Evolutionary conservation across 2,888 invertebrate genomes (phyloP).

Genomic region (Taenaris catops): DNA sequence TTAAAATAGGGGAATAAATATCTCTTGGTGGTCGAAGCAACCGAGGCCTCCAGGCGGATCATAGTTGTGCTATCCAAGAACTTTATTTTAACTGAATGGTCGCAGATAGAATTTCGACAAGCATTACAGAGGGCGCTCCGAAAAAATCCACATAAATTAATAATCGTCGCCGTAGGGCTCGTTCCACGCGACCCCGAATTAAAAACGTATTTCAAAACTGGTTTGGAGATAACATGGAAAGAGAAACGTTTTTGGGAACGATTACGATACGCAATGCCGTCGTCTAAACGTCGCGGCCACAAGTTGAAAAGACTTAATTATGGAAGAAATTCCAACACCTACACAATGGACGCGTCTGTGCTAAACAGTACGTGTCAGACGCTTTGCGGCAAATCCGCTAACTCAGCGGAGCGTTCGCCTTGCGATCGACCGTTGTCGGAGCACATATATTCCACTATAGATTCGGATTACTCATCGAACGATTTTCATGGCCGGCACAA

Average conservation of each 20-base stretch:
- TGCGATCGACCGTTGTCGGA: slow-evolving; percentile 89
- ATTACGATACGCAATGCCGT: slow-evolving; percentile 93
- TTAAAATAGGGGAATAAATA: too few relatives aligned
- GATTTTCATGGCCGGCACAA: slow-evolving; percentile 62
- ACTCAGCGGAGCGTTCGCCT: slow-evolving; percentile 79
- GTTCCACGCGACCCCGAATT: slow-evolving; percentile 93
- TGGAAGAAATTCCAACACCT: slow-evolving; percentile 90
- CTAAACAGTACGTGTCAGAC: slow-evolving; percentile 82
- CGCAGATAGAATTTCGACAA: slow-evolving; percentile 92
- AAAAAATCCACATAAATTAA: slow-evolving; percentile 90
- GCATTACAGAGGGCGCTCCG: slow-evolving; percentile 93
- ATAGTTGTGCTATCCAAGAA: slow-evolving; percentile 93
- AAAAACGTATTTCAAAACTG: slow-evolving; percentile 92
- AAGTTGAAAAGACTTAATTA: slow-evolving; percentile 82
- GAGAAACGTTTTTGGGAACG: slow-evolving; percentile 98
- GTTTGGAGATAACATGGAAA: slow-evolving; percentile 92
- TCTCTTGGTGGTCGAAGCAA: slow-evolving; percentile 93
- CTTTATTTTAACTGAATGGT: slow-evolving; percentile 96
- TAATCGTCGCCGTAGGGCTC: slow-evolving; percentile 89
- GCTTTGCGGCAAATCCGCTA: slow-evolving; percentile 75
- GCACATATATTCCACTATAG: slow-evolving; percentile 94
- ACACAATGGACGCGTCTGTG: slow-evolving; percentile 86
- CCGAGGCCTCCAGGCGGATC: slow-evolving; percentile 92
- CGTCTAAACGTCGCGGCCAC: slow-evolving; percentile 83
- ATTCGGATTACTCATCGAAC: slow-evolving; percentile 90